Base-by-base conservation (phyloP, 2,888 invertebrate genomes). In the Monochamus alternatus region DNA sequence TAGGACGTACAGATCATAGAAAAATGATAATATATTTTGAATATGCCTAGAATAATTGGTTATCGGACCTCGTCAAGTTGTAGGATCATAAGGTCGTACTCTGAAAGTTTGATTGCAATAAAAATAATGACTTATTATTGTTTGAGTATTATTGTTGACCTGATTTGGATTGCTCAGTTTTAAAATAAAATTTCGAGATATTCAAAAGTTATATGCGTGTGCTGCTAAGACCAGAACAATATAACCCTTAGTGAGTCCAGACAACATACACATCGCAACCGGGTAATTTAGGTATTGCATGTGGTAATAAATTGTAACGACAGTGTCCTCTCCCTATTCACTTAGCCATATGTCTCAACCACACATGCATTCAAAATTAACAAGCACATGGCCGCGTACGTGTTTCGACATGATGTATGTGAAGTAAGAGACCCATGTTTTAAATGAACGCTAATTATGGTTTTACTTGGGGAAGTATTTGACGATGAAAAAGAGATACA, bases 311-410 rank as follows among this genome's bases (percentile, higher is more conserved):
- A 55, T 55, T 22, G 55, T 55, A 55, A 55, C 22, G 55, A 55
- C 55, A 55, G 55, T 55, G 55, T 55, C 55, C 55, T 55, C 55
- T 55, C 55, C 14, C 55, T n/a, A 55, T 55, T 55, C 55, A 55
- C 55, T 55, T 55, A 55, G 14, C 55, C 55, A 55, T 55, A 55
- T 55, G 55, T 55, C 55, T 55, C n/a, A 14, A 55, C 55, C 55
- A 55, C 55, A 55, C 55, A 55, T 55, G 55, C 55, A 55, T 55
- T n/a, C 55, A 55, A 55, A 55, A 55, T 55, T 55, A 55, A 55
- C 22, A 22, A 55, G 55, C 55, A 55, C n/a, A 55, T 55, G 55
- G 55, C 22, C 12, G 55, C 22, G 22, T 22, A 55, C 55, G 38
- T 55, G 22, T 14, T n/a, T 55, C 52, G 12, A 9, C 52, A 55